Conservation (phyloP, 2,113 vertebrate genomes). For the Chaenocephalus aceratus region DNA sequence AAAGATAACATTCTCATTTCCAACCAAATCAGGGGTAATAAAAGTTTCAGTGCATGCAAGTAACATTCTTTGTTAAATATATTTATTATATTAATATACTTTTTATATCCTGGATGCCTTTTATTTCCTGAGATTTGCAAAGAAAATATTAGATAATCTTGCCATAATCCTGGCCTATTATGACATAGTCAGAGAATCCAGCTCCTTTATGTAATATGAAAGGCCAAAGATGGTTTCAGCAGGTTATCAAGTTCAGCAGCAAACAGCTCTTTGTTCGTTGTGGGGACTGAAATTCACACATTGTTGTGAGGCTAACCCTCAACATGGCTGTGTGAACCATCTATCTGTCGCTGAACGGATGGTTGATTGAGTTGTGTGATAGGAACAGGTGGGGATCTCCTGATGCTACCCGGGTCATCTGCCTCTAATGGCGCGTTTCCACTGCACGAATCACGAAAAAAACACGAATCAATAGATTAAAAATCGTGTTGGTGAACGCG, state of each 20-base stretch:
- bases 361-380: background rate
- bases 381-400: slow-evolving; percentile 1
- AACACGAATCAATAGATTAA: no score
- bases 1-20: background rate
- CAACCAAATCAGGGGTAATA: background rate
- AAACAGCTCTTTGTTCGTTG: background rate
- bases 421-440: background rate
- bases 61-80: no score
- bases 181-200: background rate
- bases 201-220: background rate
- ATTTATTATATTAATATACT: no score
- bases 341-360: background rate
- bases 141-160: background rate
- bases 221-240: background rate
- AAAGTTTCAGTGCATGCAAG: background rate
- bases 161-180: no score
- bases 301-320: background rate
- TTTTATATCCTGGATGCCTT: background rate
- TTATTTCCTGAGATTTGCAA: background rate
- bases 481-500: no score
- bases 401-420: slow-evolving; percentile 22
- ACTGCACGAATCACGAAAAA: no score
- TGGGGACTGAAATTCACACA: background rate
- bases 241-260: background rate
- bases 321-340: background rate